phyloP scores from a whole-genome alignment of 2,113 vertebrate species.

The Scomber scombrus region DNA sequence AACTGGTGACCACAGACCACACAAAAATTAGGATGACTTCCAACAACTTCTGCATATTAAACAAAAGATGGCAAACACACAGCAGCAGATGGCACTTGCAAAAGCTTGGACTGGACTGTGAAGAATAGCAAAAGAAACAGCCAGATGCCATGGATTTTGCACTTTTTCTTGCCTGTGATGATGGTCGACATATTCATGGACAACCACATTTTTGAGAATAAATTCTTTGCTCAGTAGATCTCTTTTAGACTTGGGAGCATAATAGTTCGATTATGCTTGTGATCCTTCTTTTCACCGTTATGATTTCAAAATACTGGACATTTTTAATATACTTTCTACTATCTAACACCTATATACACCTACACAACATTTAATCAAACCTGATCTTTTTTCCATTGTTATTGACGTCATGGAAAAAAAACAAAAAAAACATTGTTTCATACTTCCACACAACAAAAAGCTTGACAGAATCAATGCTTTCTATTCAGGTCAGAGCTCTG shows the following conservation, averaged over 20 bases:
- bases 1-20: background rate
- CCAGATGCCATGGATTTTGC: background rate
- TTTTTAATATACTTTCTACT: background rate
- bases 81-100: background rate
- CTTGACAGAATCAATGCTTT: slow-evolving; percentile 34
- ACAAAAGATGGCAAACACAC: background rate
- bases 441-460: slow-evolving; percentile 34
- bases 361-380: background rate
- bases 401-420: slow-evolving; percentile 6
- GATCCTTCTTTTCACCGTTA: background rate
- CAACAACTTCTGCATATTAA: background rate
- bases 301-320: background rate
- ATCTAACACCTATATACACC: background rate
- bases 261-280: background rate
- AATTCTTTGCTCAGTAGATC: background rate
- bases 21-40: background rate
- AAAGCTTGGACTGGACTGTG: background rate
- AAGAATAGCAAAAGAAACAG: slow-evolving; percentile 2
- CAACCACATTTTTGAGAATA: background rate
- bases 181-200: background rate
- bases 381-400: slow-evolving; percentile 4
- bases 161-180: background rate
- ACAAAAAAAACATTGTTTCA: background rate
- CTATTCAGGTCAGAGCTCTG: slow-evolving; percentile 65
- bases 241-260: background rate